Evolutionary conservation across 2,797 vertebrate species (phyloP).

Genomic region (Thripadectes ignobilis): DNA sequence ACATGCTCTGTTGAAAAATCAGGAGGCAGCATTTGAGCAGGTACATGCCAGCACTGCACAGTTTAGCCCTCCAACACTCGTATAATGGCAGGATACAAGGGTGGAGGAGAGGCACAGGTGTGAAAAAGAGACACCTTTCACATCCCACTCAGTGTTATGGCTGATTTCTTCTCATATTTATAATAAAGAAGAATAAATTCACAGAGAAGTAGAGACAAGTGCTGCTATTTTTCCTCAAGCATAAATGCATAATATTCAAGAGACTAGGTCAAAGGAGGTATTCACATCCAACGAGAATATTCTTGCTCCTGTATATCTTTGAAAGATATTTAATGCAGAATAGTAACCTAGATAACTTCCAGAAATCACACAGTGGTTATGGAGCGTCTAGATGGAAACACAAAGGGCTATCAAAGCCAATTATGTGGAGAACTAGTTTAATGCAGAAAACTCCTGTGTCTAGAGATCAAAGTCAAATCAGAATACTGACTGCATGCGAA

Average conservation of each 20-base stretch:
- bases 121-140: background rate
- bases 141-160: background rate
- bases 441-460: slow-evolving; percentile 15
- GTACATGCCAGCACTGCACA: background rate
- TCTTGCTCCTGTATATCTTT: background rate
- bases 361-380: background rate
- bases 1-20: background rate
- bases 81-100: background rate
- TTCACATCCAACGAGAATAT: background rate
- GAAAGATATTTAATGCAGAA: background rate
- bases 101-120: background rate
- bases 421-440: slow-evolving; percentile 17
- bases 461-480: slow-evolving; percentile 52
- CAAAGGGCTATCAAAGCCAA: slow-evolving; percentile 45
- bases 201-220: background rate
- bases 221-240: background rate
- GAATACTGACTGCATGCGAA: slow-evolving; percentile 35
- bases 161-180: background rate
- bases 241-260: background rate
- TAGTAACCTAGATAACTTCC: slow-evolving; percentile 38
- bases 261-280: background rate
- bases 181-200: background rate
- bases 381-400: background rate
- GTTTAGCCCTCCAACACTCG: background rate
- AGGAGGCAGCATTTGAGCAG: background rate